Percentiles rank a stretch among this genome's conserved stretches.
These are phyloP conservation scores for Decapterus maruadsi DNA, from an alignment of 2,797 vertebrate species.

Conservation along the genomic window DNA sequence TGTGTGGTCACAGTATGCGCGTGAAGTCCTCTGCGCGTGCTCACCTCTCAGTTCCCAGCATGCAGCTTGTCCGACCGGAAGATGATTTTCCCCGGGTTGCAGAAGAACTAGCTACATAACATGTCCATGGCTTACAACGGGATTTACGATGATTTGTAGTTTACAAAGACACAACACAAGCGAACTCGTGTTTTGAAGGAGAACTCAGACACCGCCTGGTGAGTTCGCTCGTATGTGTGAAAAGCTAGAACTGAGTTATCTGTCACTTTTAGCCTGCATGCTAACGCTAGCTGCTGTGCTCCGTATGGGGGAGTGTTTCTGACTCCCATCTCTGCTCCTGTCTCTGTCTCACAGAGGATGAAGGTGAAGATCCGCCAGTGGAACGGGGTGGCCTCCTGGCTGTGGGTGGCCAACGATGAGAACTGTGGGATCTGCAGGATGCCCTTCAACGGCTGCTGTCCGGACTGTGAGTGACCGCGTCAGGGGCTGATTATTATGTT, in stretches of 20 bases:
- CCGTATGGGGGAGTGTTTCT: background rate
- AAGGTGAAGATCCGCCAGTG: conserved; percentile 94
- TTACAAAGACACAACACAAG: background rate
- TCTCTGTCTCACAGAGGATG: conserved; percentile 75
- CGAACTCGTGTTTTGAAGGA: background rate
- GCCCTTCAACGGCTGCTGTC: conserved; percentile 97
- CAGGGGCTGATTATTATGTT: background rate
- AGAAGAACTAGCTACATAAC: no score
- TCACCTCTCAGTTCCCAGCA: no score
- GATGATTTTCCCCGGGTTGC: background rate
- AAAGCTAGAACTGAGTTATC: background rate
- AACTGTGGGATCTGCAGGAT: conserved; percentile 98
- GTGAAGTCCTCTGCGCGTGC: no score
- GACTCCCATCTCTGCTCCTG: background rate
- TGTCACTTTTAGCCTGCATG: conserved; percentile 23
- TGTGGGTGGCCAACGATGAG: conserved; percentile 98
- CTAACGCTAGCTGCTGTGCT: conserved; percentile 1
- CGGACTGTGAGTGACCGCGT: conserved; percentile 90
- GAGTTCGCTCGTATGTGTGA: background rate
- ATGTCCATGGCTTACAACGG: background rate
- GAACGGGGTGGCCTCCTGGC: conserved; percentile 96
- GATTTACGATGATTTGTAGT: background rate
- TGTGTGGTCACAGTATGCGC: no score
- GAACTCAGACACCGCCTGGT: background rate
- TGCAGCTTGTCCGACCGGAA: background rate